These are phyloP conservation scores for Lepidocolaptes lacrymiger DNA, from an alignment of 2,797 vertebrate genomes.

Conservation along the genomic window DNA sequence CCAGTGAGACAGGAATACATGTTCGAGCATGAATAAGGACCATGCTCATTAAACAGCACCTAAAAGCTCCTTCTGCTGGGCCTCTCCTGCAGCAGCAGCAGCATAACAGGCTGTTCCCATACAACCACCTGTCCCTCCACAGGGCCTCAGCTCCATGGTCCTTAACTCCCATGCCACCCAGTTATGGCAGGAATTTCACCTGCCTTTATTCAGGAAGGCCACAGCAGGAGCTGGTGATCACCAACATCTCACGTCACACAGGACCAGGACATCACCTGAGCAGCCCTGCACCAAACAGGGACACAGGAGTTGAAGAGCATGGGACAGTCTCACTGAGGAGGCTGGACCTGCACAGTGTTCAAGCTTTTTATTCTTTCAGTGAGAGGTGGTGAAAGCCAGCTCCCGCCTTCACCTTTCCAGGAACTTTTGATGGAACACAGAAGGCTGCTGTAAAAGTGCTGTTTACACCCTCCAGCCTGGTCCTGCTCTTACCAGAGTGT, in stretches of 20 bases:
- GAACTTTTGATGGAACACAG: constrained; percentile 4
- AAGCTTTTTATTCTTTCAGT: neutral
- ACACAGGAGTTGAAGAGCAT: neutral
- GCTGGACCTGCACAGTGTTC: neutral
- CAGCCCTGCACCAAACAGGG: neutral
- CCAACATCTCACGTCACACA: neutral
- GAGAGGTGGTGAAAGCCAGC: neutral
- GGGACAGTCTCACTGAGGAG: neutral
- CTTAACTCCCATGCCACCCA: neutral
- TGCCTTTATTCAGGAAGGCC: neutral
- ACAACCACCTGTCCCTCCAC: neutral
- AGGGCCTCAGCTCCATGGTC: neutral
- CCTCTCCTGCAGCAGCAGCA: neutral
- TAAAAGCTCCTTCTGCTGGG: neutral
- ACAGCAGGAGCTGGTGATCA: neutral
- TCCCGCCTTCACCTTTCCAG: neutral
- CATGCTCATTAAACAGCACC: neutral
- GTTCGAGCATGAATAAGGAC: neutral
- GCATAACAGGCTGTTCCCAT: neutral
- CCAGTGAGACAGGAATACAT: accelerated
- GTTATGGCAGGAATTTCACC: neutral
- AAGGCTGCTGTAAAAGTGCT: neutral
- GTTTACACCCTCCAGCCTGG: neutral
- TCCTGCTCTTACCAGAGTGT: neutral
- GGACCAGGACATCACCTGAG: neutral